Percentiles rank a stretch among this genome's conserved stretches.
These are phyloP conservation scores for Balearica regulorum DNA, from an alignment of 2,797 vertebrate genomes.

Conservation along the genomic window DNA sequence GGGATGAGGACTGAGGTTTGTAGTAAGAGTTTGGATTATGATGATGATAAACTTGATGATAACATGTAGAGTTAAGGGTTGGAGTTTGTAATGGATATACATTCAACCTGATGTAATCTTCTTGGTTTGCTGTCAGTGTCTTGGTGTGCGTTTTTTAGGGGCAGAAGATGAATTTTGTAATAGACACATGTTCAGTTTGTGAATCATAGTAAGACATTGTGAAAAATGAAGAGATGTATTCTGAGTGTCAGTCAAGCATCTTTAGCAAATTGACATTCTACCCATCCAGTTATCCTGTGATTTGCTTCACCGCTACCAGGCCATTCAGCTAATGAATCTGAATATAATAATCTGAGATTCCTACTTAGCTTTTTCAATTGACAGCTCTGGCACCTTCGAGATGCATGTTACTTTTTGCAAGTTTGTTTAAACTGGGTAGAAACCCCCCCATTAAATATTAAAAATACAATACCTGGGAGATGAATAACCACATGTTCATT, in stretches of 20 bases:
- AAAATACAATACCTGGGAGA: background rate
- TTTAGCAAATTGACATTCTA: background rate
- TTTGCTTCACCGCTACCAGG: background rate
- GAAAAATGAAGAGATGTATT: background rate
- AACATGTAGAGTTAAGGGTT: background rate
- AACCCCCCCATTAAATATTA: background rate
- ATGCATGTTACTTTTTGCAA: background rate
- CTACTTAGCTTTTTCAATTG: background rate
- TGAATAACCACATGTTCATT: background rate
- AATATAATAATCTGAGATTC: background rate
- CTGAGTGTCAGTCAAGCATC: background rate
- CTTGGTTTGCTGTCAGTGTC: background rate
- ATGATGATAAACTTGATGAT: background rate
- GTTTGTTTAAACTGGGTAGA: background rate
- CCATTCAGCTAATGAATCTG: background rate
- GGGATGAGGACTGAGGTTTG: background rate
- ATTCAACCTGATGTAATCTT: background rate
- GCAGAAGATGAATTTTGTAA: background rate
- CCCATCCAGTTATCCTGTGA: background rate
- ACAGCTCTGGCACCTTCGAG: background rate
- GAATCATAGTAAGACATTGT: background rate
- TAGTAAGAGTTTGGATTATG: background rate
- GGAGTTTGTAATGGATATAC: background rate
- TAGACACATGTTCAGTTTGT: background rate
- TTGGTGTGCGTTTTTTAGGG: background rate